phyloP scores from a whole-genome alignment of 2,888 invertebrate genomes.

The Cataglyphis rosenhaueri region DNA sequence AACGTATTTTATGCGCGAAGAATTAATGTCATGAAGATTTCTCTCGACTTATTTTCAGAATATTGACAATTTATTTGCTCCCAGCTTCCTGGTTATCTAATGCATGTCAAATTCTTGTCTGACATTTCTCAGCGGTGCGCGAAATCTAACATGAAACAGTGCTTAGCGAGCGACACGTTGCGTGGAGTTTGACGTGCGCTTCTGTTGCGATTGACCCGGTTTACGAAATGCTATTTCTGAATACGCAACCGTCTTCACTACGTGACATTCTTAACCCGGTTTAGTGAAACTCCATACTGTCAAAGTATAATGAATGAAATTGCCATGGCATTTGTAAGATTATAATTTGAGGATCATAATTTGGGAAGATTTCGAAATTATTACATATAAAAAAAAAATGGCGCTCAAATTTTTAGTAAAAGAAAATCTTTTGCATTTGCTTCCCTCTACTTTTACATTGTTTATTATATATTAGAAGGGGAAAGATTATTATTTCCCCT shows the following conservation, averaged over 20 bases:
- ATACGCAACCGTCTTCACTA: neutral
- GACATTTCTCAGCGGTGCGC: constrained; percentile 24
- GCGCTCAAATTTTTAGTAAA: neutral
- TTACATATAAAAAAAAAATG: neutral
- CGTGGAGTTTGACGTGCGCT: constrained; percentile 2
- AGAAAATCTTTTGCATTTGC: neutral
- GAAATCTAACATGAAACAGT: constrained; percentile 42
- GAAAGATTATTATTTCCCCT: neutral
- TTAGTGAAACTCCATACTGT: neutral
- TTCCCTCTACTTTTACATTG: neutral
- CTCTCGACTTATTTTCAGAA: neutral
- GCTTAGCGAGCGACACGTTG: constrained; percentile 24
- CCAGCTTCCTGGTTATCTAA: constrained; percentile 17
- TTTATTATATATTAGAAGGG: constrained; percentile 5
- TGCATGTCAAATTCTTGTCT: constrained; percentile 16
- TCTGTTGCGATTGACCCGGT: constrained; percentile 4
- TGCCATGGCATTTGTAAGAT: neutral
- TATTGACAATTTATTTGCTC: neutral
- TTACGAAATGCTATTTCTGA: neutral
- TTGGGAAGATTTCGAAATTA: neutral
- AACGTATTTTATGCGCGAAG: neutral
- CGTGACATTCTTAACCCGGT: neutral
- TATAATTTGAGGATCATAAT: neutral
- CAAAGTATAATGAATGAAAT: neutral
- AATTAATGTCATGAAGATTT: neutral